Conservation (phyloP, 1,140 invertebrate species). For the Sycobia sp. region DNA sequence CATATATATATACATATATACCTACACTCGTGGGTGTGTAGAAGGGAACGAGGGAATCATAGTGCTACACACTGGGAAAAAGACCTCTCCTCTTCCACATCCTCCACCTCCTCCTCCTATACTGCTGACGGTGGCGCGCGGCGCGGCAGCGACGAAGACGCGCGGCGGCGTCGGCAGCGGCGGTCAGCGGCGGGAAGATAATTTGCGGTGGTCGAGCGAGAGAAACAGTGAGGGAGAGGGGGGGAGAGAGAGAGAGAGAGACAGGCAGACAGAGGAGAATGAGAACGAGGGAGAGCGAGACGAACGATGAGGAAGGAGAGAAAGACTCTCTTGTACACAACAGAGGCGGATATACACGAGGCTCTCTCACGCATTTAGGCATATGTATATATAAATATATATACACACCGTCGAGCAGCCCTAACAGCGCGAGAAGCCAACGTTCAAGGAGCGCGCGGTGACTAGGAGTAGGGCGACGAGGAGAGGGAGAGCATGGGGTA, state of each 20-base stretch:
- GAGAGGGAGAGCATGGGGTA: conserved; percentile 29
- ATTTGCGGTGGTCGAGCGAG: conserved; percentile 29
- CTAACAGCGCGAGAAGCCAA: too few species aligned
- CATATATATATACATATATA: too few species aligned
- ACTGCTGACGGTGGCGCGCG: too few species aligned
- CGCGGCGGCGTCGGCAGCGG: conserved; percentile 11
- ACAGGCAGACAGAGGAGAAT: not conserved
- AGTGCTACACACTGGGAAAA: conserved; percentile 22
- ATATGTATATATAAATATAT: too few species aligned
- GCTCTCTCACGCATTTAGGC: too few species aligned
- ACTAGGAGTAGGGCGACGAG: too few species aligned
- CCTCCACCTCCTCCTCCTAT: too few species aligned
- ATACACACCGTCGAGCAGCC: too few species aligned
- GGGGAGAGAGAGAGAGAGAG: not conserved
- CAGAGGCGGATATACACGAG: conserved; percentile 16
- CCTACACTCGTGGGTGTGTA: conserved; percentile 17
- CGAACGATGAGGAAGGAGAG: too few species aligned
- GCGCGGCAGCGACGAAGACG: too few species aligned
- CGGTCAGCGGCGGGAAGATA: conserved; percentile 37
- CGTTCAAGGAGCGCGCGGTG: not conserved
- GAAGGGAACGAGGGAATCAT: not conserved
- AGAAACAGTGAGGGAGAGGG: not conserved
- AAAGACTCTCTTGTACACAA: too few species aligned
- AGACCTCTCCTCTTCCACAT: too few species aligned
- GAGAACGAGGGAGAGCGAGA: not conserved